phyloP scores from a whole-genome alignment of 2,888 invertebrate species.

The Tiphia femorata region DNA sequence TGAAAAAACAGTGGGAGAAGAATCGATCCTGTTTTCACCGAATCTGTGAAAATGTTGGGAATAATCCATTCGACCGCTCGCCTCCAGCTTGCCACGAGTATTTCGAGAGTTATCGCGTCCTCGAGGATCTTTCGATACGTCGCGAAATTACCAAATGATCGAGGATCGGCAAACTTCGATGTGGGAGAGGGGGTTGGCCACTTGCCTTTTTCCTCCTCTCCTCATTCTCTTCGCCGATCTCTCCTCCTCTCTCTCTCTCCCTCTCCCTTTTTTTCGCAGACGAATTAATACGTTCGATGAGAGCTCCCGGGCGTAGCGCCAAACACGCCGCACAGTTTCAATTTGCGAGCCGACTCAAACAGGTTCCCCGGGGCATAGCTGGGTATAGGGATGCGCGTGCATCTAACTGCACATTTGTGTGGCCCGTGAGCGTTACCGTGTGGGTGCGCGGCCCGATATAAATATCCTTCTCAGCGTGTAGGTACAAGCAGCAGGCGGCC shows the following conservation, averaged over 20 bases:
- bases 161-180: not conserved
- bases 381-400: conserved; percentile 37
- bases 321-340: conserved; percentile 49
- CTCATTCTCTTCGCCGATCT: not conserved
- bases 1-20: too few relatives aligned
- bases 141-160: too few relatives aligned
- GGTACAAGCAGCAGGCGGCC: too few relatives aligned
- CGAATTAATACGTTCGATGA: conserved; percentile 51
- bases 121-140: too few relatives aligned
- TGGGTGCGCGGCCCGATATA: too few relatives aligned
- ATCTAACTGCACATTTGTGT: not conserved
- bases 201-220: not conserved
- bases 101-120: too few relatives aligned
- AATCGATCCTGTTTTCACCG: too few relatives aligned
- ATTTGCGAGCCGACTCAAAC: conserved; percentile 57
- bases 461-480: too few relatives aligned
- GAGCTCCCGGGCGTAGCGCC: conserved; percentile 38
- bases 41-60: too few relatives aligned
- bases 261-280: conserved; percentile 27
- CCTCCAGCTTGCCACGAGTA: too few relatives aligned
- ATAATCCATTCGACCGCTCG: too few relatives aligned
- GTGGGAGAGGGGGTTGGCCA: not conserved
- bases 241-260: not conserved
- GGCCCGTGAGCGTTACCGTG: not conserved
- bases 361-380: conserved; percentile 49